Conservation (phyloP, 2,797 vertebrate species). For the Falco berigora region DNA sequence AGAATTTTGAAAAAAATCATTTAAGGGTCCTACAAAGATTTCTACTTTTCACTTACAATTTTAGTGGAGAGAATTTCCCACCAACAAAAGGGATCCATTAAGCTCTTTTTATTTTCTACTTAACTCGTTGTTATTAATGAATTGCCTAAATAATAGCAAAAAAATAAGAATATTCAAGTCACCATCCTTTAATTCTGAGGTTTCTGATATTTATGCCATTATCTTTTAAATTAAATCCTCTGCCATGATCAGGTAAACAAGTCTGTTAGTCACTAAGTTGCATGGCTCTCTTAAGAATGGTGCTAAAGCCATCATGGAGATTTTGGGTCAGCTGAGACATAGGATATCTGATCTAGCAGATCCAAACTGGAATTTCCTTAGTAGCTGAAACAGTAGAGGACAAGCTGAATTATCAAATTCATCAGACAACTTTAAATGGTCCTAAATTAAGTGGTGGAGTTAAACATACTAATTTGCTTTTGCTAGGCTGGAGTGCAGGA, state of each 20-base stretch:
- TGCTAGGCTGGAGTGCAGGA: neutral
- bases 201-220: neutral
- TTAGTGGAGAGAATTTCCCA: neutral
- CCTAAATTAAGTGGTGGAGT: constrained; percentile 37
- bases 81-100: neutral
- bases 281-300: constrained; percentile 50
- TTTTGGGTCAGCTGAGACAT: constrained; percentile 68
- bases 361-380: constrained; percentile 69
- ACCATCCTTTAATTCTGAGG: neutral
- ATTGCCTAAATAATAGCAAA: neutral
- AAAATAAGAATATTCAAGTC: neutral
- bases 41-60: neutral
- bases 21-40: neutral
- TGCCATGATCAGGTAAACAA: neutral
- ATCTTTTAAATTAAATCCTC: neutral
- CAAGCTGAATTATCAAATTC: constrained; percentile 65
- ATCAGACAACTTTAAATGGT: constrained; percentile 62
- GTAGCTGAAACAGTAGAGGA: constrained; percentile 72
- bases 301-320: constrained; percentile 57
- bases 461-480: constrained; percentile 5
- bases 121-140: neutral
- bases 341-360: constrained; percentile 64
- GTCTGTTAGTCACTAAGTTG: neutral
- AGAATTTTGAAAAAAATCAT: neutral
- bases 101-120: neutral